Conservation (phyloP, 2,888 invertebrate genomes). For the Latrodectus elegans region DNA sequence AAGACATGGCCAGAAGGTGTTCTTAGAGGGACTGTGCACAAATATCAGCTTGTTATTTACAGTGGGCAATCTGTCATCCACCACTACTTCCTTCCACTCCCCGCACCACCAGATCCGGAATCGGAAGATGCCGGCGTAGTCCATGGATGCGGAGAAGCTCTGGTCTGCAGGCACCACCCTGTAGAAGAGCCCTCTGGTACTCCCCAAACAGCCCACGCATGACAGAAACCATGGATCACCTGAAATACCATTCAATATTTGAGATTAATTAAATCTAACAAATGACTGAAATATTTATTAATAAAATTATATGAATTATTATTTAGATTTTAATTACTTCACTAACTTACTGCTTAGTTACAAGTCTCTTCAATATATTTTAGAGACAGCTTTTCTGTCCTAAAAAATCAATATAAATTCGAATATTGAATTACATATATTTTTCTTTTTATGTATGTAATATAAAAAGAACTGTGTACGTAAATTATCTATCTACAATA, state of each 20-base stretch:
- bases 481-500: too few relatives aligned
- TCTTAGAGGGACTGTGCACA: constrained; percentile 85
- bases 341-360: too few relatives aligned
- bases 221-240: constrained; percentile 94
- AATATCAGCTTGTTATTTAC: constrained; percentile 90
- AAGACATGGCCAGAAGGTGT: constrained; percentile 91
- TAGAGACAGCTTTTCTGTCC: too few relatives aligned
- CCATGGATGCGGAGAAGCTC: constrained; percentile 80
- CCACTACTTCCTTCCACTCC: constrained; percentile 89
- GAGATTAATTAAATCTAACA: too few relatives aligned
- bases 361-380: too few relatives aligned
- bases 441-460: too few relatives aligned
- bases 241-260: constrained; percentile 73
- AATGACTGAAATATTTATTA: too few relatives aligned
- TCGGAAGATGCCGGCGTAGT: constrained; percentile 77
- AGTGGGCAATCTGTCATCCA: constrained; percentile 91
- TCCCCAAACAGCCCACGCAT: constrained; percentile 84
- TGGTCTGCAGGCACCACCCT: constrained; percentile 94
- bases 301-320: too few relatives aligned
- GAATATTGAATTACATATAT: too few relatives aligned
- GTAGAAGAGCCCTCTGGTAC: constrained; percentile 89
- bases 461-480: too few relatives aligned
- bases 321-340: too few relatives aligned
- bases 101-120: constrained; percentile 96
- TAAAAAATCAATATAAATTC: too few relatives aligned